Evolutionary conservation across 2,113 vertebrate species (phyloP).

Genomic region (Leptocoma aspasia): DNA sequence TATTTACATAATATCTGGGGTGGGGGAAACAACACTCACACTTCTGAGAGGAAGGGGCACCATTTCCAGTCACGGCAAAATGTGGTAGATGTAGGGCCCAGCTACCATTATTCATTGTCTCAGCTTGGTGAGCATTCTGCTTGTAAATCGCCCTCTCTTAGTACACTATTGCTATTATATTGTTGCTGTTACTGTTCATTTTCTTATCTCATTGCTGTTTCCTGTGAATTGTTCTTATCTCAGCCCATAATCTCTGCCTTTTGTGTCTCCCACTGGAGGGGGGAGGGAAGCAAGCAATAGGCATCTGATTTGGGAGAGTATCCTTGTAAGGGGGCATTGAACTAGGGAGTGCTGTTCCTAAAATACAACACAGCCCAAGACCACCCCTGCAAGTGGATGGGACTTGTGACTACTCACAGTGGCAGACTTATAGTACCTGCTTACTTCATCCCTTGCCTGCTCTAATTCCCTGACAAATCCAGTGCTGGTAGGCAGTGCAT

Average conservation of each 20-base stretch:
- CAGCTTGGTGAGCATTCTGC: background rate
- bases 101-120: too few species aligned
- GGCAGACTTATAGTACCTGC: background rate
- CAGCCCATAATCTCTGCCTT: background rate
- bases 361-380: background rate
- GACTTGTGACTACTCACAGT: background rate
- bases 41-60: background rate
- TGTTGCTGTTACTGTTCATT: background rate
- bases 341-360: background rate
- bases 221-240: background rate
- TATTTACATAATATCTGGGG: background rate
- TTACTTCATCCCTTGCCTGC: background rate
- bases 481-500: background rate
- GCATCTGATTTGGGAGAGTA: background rate
- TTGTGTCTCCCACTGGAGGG: background rate
- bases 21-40: background rate
- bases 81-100: accelerated
- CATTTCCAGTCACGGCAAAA: background rate
- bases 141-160: background rate
- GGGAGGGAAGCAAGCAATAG: accelerated
- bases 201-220: background rate
- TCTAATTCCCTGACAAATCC: background rate
- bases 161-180: background rate
- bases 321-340: background rate
- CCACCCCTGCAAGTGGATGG: background rate